Evolutionary conservation across 2,113 vertebrate species (phyloP).

Genomic region (Elephas maximus): DNA sequence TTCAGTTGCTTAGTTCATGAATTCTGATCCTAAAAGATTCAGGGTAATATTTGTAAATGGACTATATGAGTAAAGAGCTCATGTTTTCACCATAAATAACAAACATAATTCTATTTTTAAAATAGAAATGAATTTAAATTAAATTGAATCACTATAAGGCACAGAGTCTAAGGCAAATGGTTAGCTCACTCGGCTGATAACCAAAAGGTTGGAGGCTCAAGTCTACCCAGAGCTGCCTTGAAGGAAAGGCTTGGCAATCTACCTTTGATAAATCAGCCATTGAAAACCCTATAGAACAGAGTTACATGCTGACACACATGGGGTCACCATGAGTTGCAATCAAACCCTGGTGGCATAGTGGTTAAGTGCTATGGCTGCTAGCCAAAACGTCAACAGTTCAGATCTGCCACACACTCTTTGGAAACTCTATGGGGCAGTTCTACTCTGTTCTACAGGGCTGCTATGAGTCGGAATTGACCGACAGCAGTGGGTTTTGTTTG

Average conservation of each 20-base stretch:
- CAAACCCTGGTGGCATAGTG: too few relatives aligned
- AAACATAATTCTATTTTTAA: not conserved
- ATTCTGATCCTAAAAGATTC: not conserved
- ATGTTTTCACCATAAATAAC: not conserved
- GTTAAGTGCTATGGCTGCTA: too few relatives aligned
- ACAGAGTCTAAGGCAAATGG: not conserved
- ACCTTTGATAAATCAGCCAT: not conserved
- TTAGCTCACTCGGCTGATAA: not conserved
- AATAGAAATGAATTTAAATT: not conserved
- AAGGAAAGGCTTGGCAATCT: not conserved
- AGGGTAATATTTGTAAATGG: not conserved
- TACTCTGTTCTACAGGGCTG: too few relatives aligned
- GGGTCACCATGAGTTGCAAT: not conserved
- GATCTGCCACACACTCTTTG: too few relatives aligned
- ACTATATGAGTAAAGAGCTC: not conserved
- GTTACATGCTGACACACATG: not conserved
- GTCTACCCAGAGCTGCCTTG: not conserved
- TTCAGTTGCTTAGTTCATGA: not conserved
- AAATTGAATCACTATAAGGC: not conserved
- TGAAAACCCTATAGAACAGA: not conserved
- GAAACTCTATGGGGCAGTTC: too few relatives aligned
- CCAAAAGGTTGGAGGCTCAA: not conserved
- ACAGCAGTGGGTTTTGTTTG: not conserved
- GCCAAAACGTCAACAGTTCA: too few relatives aligned
- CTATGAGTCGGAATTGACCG: too few relatives aligned